Evolutionary conservation across 1,140 invertebrate species (phyloP).

Genomic region (Pissodes strobi): DNA sequence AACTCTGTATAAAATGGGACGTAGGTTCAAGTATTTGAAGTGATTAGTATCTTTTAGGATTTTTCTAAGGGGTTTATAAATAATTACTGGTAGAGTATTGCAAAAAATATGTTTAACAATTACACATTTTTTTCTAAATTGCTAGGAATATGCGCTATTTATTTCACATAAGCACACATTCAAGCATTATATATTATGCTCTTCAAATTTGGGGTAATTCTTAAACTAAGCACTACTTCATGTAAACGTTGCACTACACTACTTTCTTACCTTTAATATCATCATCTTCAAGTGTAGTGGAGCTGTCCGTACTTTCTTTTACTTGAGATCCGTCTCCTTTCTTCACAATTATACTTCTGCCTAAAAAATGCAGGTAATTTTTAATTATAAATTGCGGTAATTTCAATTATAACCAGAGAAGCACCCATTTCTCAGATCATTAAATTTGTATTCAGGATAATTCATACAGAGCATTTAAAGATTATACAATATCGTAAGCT

Average conservation of each 20-base stretch:
- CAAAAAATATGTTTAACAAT: too few relatives aligned
- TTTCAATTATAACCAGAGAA: background rate
- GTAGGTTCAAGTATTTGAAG: too few relatives aligned
- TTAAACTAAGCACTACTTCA: background rate
- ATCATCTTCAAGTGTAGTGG: conserved; percentile 90
- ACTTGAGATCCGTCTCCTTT: conserved; percentile 93
- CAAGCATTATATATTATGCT: background rate
- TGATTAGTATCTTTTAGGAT: too few relatives aligned
- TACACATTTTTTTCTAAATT: too few relatives aligned
- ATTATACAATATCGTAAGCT: too few relatives aligned
- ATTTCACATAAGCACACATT: too few relatives aligned
- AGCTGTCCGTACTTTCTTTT: conserved; percentile 92
- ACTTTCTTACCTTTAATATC: conserved; percentile 80
- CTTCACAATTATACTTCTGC: conserved; percentile 87
- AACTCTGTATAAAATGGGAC: too few relatives aligned
- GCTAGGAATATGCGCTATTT: too few relatives aligned
- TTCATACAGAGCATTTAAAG: background rate
- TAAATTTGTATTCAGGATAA: background rate
- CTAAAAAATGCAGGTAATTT: conserved; percentile 57
- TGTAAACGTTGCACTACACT: background rate
- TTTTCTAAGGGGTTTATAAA: too few relatives aligned
- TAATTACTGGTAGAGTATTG: too few relatives aligned
- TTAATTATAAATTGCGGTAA: background rate
- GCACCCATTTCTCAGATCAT: background rate
- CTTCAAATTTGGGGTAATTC: background rate